Conservation (phyloP, 2,113 vertebrate genomes). For the Callipepla californica region DNA sequence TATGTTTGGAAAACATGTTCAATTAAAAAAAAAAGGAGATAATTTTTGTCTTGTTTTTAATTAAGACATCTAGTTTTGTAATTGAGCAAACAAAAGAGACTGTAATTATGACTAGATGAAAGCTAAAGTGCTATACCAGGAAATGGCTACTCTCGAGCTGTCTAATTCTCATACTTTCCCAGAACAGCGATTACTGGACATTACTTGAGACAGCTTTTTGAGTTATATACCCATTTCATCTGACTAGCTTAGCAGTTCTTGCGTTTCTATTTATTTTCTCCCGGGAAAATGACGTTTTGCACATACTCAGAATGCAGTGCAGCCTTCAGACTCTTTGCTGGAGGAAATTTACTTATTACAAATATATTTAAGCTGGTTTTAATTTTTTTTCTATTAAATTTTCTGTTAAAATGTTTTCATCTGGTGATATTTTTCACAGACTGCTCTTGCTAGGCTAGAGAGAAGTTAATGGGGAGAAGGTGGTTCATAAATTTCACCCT, state of each 20-base stretch:
- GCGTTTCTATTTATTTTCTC: constrained; percentile 27
- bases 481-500: not conserved
- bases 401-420: not conserved
- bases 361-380: not conserved
- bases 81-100: constrained; percentile 20
- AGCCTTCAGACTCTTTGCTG: not conserved
- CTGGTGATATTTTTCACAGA: not conserved
- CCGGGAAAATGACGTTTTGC: constrained; percentile 4
- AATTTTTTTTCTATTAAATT: not conserved
- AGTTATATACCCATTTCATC: not conserved
- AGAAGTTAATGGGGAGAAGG: not conserved
- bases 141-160: not conserved
- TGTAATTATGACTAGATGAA: constrained; percentile 6
- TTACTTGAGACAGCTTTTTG: constrained; percentile 30
- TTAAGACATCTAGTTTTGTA: constrained; percentile 12
- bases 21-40: not conserved
- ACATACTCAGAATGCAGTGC: not conserved
- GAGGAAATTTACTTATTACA: not conserved
- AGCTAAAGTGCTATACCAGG: constrained; percentile 40
- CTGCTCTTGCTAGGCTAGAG: not conserved
- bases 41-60: not conserved
- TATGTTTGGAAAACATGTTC: not conserved
- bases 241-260: constrained; percentile 16
- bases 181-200: constrained; percentile 28
- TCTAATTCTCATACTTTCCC: constrained; percentile 28